These are phyloP conservation scores for Halictus ligatus DNA, from an alignment of 2,888 invertebrate genomes.

Conservation along the genomic window DNA sequence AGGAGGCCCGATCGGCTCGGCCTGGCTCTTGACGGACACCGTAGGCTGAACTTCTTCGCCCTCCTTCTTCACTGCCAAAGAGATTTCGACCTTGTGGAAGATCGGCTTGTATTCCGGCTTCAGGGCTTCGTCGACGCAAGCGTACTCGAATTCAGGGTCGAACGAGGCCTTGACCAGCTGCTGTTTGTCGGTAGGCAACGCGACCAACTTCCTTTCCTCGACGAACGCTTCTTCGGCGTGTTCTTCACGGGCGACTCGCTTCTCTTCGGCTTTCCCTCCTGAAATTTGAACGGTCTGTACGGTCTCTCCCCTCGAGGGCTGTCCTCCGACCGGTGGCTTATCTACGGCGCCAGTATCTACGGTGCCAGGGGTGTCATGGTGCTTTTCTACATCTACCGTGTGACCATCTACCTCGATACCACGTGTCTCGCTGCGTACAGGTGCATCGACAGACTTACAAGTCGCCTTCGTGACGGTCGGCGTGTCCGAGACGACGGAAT, in stretches of 20 bases:
- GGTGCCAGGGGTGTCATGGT: constrained; percentile 80
- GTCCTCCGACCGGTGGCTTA: constrained; percentile 61
- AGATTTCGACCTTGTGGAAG: constrained; percentile 79
- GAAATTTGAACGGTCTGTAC: constrained; percentile 65
- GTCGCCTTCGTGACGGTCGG: constrained; percentile 71
- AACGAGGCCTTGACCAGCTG: constrained; percentile 52
- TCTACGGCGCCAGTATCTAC: constrained; percentile 74
- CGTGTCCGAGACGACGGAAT: constrained; percentile 70
- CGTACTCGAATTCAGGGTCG: constrained; percentile 37
- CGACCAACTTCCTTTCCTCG: not conserved
- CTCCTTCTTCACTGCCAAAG: constrained; percentile 76
- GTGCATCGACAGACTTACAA: constrained; percentile 82
- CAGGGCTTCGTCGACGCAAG: constrained; percentile 56
- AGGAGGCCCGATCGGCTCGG: constrained; percentile 69
- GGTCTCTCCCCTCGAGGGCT: constrained; percentile 72
- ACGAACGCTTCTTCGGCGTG: not conserved
- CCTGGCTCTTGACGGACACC: constrained; percentile 77
- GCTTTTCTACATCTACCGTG: constrained; percentile 83
- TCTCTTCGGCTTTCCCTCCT: constrained; percentile 30
- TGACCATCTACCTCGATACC: constrained; percentile 79
- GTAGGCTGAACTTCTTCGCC: constrained; percentile 69
- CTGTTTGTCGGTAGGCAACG: constrained; percentile 37
- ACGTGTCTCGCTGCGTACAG: constrained; percentile 75
- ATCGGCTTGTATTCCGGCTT: constrained; percentile 71
- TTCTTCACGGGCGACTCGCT: not conserved